phyloP scores from a whole-genome alignment of 2,113 vertebrate species.

The Natator depressus region DNA sequence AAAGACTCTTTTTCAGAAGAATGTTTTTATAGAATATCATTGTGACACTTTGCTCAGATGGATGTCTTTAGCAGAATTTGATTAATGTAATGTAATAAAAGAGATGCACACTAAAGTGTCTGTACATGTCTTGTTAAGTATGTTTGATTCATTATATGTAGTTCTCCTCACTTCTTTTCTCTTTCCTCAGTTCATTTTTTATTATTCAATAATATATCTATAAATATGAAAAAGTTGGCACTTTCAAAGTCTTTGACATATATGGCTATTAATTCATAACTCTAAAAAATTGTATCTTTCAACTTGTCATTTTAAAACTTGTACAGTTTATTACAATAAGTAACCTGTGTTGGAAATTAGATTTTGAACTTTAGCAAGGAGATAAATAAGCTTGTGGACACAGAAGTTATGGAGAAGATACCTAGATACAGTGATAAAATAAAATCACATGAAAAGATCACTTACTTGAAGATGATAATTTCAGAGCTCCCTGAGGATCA shows the following conservation, averaged over 20 bases:
- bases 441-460: slow-evolving; percentile 76
- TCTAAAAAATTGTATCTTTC: slow-evolving; percentile 86
- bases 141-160: slow-evolving; percentile 90
- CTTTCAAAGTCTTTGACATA: slow-evolving; percentile 85
- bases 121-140: slow-evolving; percentile 88
- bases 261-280: slow-evolving; percentile 86
- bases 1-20: slow-evolving; percentile 81
- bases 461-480: slow-evolving; percentile 72
- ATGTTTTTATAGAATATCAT: slow-evolving; percentile 84
- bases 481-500: slow-evolving; percentile 65
- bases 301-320: slow-evolving; percentile 85
- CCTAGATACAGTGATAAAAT: slow-evolving; percentile 74
- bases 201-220: slow-evolving; percentile 95
- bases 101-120: slow-evolving; percentile 89
- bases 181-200: slow-evolving; percentile 87
- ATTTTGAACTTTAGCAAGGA: slow-evolving; percentile 84
- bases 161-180: slow-evolving; percentile 83
- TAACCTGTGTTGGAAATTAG: slow-evolving; percentile 86
- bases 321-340: slow-evolving; percentile 83
- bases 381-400: slow-evolving; percentile 82
- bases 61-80: slow-evolving; percentile 88
- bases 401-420: slow-evolving; percentile 74
- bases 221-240: slow-evolving; percentile 92
- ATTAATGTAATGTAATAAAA: slow-evolving; percentile 94
- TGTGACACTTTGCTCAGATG: slow-evolving; percentile 84